Evolutionary conservation across 1,140 invertebrate species (phyloP).

Genomic region (Yoshiicerus persimilis): DNA sequence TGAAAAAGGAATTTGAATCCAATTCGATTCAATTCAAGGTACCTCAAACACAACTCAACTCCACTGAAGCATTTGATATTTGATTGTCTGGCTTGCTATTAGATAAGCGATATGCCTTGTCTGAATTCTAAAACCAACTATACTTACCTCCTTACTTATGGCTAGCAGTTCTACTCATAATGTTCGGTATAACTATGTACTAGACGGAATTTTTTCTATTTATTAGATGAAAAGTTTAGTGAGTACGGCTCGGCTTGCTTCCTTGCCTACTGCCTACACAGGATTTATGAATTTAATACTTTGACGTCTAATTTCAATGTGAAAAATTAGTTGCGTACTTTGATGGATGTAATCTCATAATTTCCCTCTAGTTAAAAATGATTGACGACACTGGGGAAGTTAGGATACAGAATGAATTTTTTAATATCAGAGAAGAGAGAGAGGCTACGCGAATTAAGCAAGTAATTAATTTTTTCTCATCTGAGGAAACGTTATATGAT

Average conservation of each 20-base stretch:
- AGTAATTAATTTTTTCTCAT: constrained; percentile 14
- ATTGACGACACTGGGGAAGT: constrained; percentile 12
- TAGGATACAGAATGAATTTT: constrained; percentile 7
- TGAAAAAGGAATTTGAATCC: not conserved
- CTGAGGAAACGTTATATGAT: not conserved
- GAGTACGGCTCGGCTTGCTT: too few species aligned
- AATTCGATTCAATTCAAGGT: not conserved
- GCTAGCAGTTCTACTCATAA: too few species aligned
- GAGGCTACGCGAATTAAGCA: not conserved
- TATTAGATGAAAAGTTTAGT: too few species aligned
- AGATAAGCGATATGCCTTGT: not conserved
- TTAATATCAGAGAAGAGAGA: not conserved
- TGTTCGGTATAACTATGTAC: too few species aligned
- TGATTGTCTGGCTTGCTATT: not conserved
- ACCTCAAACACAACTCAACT: not conserved
- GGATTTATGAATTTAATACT: constrained; percentile 21
- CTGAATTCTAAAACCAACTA: not conserved
- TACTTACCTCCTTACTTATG: not conserved
- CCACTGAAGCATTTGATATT: not conserved
- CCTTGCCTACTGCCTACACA: not conserved
- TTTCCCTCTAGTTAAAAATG: constrained; percentile 11
- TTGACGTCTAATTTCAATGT: constrained; percentile 16
- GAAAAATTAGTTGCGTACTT: constrained; percentile 11
- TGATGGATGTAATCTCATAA: constrained; percentile 20
- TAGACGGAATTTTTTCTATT: too few species aligned